Evolutionary conservation across 2,888 invertebrate genomes (phyloP), one percentile per base, ranked within the genome.

Genomic region (Thymelicus acteon): DNA sequence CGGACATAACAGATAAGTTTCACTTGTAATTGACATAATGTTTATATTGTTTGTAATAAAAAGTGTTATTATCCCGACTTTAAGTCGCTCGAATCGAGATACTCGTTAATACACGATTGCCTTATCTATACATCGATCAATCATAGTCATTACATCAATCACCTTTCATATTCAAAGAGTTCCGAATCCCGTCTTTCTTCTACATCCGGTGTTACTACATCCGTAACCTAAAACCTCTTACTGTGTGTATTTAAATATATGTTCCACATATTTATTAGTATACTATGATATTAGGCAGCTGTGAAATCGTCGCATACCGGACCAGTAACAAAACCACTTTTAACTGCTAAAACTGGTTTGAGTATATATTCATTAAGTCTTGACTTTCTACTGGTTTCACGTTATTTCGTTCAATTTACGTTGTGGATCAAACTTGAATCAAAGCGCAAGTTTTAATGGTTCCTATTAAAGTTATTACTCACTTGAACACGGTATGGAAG

Each of bases 311-410:
- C 78, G 73, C 76, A 72, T 75, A 77, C 77, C 75, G 79, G 78
- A 74, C 76, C 77, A 73, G 76, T 76, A 48, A 52, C 44, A 37
- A 60, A 78, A 71, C 76, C 77, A 77, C 76, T 77, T 78, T 78
- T 77, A 79, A 77, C 76, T 76, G 77, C 73, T 76, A 78, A 77
- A 81, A 88, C 88, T 80, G 87, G 88, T 89, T 89, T 81, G 76
- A 81, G 79, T 79, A 79, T 81, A 82, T 77, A 80, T 80, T 81
- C 79, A 83, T 83, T 82, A 77, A 83, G 80, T 79, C 79, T 78
- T 77, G 76, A 80, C 89, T 90, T 90, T 90, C 90, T 90, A 89
- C 83, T 80, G 79, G 80, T 84, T 83, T 86, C 83, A 79, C 79
- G 78, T 81, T 81, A 82, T 86, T 84, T 86, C 82, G 82, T 82